These are phyloP conservation scores for Cyanistes caeruleus DNA, from an alignment of 2,113 vertebrate genomes.

Conservation along the genomic window DNA sequence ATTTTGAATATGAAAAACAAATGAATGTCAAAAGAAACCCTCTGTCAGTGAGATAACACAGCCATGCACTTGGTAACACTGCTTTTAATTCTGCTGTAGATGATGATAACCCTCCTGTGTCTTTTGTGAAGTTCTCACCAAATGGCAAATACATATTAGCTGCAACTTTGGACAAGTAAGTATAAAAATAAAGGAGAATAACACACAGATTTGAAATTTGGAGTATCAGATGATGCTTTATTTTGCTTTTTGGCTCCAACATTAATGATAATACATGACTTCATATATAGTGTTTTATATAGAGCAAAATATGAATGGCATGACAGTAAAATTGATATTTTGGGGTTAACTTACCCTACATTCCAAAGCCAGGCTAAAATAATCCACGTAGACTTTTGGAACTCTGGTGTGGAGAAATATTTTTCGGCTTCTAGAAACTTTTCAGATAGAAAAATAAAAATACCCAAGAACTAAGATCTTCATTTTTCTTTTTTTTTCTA, in stretches of 20 bases:
- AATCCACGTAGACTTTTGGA: neutral
- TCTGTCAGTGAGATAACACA: neutral
- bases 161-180: conserved; percentile 97
- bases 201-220: neutral
- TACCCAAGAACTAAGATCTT: neutral
- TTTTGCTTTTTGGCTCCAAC: neutral
- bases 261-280: neutral
- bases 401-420: neutral
- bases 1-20: neutral
- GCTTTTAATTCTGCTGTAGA: conserved; percentile 73
- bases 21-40: neutral
- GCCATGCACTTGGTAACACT: neutral
- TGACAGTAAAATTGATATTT: neutral
- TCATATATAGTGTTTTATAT: neutral
- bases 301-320: neutral
- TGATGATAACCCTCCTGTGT: conserved; percentile 97
- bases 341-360: neutral
- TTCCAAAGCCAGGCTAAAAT: neutral
- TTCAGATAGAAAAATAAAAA: neutral
- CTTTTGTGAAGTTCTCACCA: conserved; percentile 98
- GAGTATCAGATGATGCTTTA: neutral
- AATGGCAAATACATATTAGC: conserved; percentile 99
- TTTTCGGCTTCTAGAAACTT: neutral
- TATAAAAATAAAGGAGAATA: neutral
- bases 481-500: conserved; percentile 42